Conservation (phyloP, 2,888 invertebrate species). For the Ophraella communa region DNA sequence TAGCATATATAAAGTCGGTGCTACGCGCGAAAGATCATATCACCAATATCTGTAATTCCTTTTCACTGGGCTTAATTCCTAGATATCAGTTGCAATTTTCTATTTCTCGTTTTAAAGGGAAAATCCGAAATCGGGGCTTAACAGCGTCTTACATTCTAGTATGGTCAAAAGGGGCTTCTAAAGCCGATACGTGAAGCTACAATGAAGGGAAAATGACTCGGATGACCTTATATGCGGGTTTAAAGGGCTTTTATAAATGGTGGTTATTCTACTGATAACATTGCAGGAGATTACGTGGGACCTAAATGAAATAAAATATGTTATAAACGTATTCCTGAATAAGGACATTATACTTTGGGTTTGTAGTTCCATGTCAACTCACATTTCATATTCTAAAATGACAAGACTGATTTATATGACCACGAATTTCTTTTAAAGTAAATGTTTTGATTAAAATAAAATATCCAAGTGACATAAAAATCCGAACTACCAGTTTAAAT, state of each 20-base stretch:
- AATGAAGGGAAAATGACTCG: not conserved
- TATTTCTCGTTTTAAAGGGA: conserved; percentile 43
- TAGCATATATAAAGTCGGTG: conserved; percentile 20
- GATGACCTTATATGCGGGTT: conserved; percentile 21
- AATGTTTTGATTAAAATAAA: too few species aligned
- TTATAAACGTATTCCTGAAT: not conserved
- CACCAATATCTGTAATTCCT: conserved; percentile 39
- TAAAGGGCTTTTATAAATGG: conserved; percentile 14
- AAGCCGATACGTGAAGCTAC: conserved; percentile 7
- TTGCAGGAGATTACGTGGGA: conserved; percentile 13
- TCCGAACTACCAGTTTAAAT: too few species aligned
- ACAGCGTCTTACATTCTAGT: conserved; percentile 46
- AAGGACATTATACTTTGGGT: not conserved
- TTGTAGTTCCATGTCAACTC: too few species aligned
- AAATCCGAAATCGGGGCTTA: conserved; percentile 52
- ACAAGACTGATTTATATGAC: too few species aligned
- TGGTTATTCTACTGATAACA: conserved; percentile 12
- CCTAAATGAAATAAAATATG: conserved; percentile 20
- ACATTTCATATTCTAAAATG: too few species aligned
- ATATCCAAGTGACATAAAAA: too few species aligned
- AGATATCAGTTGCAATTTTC: conserved; percentile 42
- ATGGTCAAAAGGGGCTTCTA: conserved; percentile 41
- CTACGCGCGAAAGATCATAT: conserved; percentile 41
- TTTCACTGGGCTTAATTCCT: conserved; percentile 41
- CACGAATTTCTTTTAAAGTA: too few species aligned